phyloP scores from a whole-genome alignment of 2,888 invertebrate genomes.

The Andrena fulva region DNA sequence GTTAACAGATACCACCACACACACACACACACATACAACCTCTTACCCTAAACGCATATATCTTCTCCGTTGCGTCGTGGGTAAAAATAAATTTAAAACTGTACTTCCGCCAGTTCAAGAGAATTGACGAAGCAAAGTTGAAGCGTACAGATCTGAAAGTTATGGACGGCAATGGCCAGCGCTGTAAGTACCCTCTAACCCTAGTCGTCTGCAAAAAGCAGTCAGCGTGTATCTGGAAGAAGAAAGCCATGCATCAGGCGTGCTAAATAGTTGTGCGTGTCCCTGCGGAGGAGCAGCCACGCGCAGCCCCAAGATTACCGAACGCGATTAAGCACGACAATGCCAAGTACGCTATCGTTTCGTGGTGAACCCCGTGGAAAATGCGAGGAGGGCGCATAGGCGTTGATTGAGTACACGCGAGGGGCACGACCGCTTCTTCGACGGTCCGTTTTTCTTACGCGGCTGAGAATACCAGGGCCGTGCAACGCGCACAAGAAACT shows the following conservation, averaged over 20 bases:
- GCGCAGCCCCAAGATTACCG: slow-evolving; percentile 34
- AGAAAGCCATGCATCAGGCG: not conserved
- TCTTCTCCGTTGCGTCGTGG: too few species aligned
- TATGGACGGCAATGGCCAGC: too few species aligned
- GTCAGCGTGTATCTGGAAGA: not conserved
- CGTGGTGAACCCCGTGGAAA: slow-evolving; percentile 14
- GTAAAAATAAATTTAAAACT: too few species aligned
- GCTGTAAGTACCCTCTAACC: not conserved
- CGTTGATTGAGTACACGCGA: slow-evolving; percentile 54
- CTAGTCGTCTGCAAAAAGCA: not conserved
- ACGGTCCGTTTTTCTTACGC: slow-evolving; percentile 42
- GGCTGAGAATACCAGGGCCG: slow-evolving; percentile 30
- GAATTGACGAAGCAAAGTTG: too few species aligned
- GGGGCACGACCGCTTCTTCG: not conserved
- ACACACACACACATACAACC: too few species aligned
- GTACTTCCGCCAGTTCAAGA: too few species aligned
- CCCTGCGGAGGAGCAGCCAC: not conserved
- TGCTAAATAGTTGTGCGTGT: not conserved
- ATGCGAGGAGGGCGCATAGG: slow-evolving; percentile 18
- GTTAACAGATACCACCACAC: too few species aligned
- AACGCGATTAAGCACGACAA: slow-evolving; percentile 33
- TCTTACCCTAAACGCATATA: too few species aligned
- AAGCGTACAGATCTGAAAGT: too few species aligned
- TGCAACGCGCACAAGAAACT: slow-evolving; percentile 51
- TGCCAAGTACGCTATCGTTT: slow-evolving; percentile 17